Conservation (phyloP, 1,140 invertebrate genomes). For the Bombus waltoni region DNA sequence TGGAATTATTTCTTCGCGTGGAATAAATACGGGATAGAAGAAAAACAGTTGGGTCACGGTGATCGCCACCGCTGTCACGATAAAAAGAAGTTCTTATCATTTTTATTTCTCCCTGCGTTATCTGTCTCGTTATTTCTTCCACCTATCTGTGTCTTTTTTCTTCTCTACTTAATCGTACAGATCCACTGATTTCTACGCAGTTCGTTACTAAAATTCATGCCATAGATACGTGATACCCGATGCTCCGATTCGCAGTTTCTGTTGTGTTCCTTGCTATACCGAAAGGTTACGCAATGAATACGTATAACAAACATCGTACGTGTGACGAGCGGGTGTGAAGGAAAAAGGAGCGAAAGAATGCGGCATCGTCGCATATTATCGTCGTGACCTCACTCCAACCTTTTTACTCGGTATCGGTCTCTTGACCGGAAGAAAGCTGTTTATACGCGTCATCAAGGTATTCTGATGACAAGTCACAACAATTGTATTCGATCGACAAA, state of each 20-base stretch:
- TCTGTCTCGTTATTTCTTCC: slow-evolving; percentile 54
- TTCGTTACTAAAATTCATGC: slow-evolving; percentile 58
- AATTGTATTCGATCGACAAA: not conserved
- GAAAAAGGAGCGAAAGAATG: slow-evolving; percentile 46
- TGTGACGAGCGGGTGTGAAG: not conserved
- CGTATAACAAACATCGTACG: not conserved
- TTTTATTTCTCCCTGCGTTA: slow-evolving; percentile 41
- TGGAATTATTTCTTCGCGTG: slow-evolving; percentile 3
- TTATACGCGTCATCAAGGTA: slow-evolving; percentile 17
- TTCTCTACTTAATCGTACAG: slow-evolving; percentile 8
- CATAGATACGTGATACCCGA: slow-evolving; percentile 46
- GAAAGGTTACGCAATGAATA: not conserved
- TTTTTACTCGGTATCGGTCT: slow-evolving; percentile 9
- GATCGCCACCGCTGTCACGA: slow-evolving; percentile 36
- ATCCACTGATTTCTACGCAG: slow-evolving; percentile 46
- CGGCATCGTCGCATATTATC: slow-evolving; percentile 45
- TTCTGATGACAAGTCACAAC: slow-evolving; percentile 21
- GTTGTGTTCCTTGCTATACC: too few species aligned
- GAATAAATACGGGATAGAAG: slow-evolving; percentile 20
- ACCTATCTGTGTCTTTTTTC: slow-evolving; percentile 52
- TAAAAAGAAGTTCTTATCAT: slow-evolving; percentile 60
- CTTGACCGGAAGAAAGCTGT: slow-evolving; percentile 38
- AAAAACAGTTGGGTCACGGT: slow-evolving; percentile 24
- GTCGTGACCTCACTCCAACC: slow-evolving; percentile 45
- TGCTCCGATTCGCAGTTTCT: slow-evolving; percentile 4